phyloP scores from a whole-genome alignment of 2,888 invertebrate species.

The Spisula subtruncata region DNA sequence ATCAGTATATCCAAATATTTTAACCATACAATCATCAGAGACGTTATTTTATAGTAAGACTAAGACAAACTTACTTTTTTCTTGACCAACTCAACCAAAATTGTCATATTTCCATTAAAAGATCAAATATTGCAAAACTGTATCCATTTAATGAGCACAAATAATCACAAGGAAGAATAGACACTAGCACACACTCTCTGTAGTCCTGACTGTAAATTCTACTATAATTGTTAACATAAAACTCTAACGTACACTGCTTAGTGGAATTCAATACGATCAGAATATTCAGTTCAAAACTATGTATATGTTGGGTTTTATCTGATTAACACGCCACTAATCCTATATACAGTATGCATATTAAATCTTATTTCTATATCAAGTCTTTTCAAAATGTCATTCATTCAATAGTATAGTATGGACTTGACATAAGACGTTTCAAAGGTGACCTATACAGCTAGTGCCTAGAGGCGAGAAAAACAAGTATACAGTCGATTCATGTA shows the following conservation, averaged over 20 bases:
- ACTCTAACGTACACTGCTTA: background rate
- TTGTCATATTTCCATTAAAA: constrained; percentile 40
- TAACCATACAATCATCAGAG: too few relatives aligned
- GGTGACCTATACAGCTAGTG: constrained; percentile 35
- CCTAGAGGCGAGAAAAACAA: constrained; percentile 48
- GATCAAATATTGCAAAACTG: background rate
- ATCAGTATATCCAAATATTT: too few relatives aligned
- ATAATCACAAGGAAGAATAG: background rate
- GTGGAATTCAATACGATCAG: background rate
- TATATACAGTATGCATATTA: constrained; percentile 29
- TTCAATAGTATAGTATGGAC: constrained; percentile 41
- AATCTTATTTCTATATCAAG: constrained; percentile 29
- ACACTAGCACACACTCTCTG: background rate
- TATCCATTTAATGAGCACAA: background rate
- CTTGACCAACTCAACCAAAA: constrained; percentile 39
- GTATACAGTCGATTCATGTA: constrained; percentile 30
- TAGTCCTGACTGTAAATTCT: background rate
- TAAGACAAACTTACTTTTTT: constrained; percentile 39
- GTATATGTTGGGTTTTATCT: constrained; percentile 37
- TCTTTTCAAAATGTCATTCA: constrained; percentile 34
- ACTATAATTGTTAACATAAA: background rate
- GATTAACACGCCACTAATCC: constrained; percentile 37
- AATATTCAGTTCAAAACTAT: constrained; percentile 1
- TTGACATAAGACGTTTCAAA: constrained; percentile 40
- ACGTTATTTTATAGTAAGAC: background rate